Evolutionary conservation across 1,140 invertebrate genomes (phyloP).

Genomic region (Dinoponera quadriceps): DNA sequence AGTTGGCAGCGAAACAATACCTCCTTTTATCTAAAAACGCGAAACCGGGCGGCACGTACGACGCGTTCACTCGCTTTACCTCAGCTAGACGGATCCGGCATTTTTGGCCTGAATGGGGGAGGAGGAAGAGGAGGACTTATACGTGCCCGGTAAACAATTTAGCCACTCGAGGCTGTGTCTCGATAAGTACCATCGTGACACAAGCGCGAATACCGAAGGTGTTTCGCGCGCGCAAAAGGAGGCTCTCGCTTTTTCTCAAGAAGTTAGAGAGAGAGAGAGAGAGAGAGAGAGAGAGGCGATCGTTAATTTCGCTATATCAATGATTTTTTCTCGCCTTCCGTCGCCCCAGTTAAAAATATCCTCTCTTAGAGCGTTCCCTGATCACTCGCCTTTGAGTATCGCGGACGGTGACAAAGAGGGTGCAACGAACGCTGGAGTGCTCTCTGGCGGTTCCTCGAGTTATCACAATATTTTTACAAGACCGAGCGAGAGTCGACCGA

Average conservation of each 20-base stretch:
- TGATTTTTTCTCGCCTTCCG: background rate
- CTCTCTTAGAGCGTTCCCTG: background rate
- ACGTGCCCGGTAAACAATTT: slow-evolving; percentile 47
- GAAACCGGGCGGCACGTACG: slow-evolving; percentile 37
- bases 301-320: background rate
- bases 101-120: too few relatives aligned
- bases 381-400: background rate
- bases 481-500: slow-evolving; percentile 56
- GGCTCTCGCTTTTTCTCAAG: background rate
- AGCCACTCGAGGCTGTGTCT: background rate
- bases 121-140: background rate
- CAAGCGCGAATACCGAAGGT: background rate
- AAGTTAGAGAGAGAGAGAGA: too few relatives aligned
- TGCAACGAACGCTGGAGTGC: slow-evolving; percentile 53
- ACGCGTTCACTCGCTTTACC: background rate
- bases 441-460: slow-evolving; percentile 59
- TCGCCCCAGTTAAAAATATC: background rate
- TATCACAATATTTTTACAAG: slow-evolving; percentile 76
- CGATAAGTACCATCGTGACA: background rate
- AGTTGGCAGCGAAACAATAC: slow-evolving; percentile 70
- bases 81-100: slow-evolving; percentile 6
- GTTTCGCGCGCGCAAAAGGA: background rate
- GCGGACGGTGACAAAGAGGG: slow-evolving; percentile 20
- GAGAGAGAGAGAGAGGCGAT: background rate
- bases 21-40: slow-evolving; percentile 63